Conservation (phyloP, 2,797 vertebrate genomes). For the Phoxinus dragarum region DNA sequence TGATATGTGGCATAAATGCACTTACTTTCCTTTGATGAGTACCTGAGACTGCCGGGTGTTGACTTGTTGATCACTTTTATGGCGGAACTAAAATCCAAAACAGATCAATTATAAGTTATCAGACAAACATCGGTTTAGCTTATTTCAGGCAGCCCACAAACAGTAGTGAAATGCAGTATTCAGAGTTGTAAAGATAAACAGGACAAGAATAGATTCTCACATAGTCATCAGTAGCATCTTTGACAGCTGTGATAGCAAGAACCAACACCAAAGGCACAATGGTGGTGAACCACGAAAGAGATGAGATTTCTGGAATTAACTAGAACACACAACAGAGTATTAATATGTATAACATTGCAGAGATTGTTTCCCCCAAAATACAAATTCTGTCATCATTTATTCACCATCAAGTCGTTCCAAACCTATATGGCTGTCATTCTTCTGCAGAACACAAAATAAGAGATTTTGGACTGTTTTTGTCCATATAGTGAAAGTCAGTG, state of each 20-base stretch:
- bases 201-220: conserved; percentile 71
- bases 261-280: conserved; percentile 89
- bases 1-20: conserved; percentile 16
- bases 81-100: conserved; percentile 77
- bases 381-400: not conserved
- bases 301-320: conserved; percentile 88
- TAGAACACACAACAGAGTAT: conserved; percentile 56
- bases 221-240: conserved; percentile 87
- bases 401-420: not conserved
- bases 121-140: not conserved
- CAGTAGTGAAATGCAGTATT: not conserved
- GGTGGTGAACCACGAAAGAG: conserved; percentile 89
- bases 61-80: conserved; percentile 82
- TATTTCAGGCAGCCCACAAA: not conserved
- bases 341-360: not conserved
- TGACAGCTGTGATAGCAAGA: conserved; percentile 85
- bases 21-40: conserved; percentile 81
- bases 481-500: not conserved
- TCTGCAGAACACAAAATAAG: not conserved
- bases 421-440: not conserved
- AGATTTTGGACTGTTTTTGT: not conserved
- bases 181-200: conserved; percentile 8
- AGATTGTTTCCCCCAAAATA: not conserved
- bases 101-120: conserved; percentile 28
- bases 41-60: conserved; percentile 84